These are phyloP conservation scores for Horisme vitalbata DNA, from an alignment of 2,888 invertebrate genomes.

Conservation along the genomic window DNA sequence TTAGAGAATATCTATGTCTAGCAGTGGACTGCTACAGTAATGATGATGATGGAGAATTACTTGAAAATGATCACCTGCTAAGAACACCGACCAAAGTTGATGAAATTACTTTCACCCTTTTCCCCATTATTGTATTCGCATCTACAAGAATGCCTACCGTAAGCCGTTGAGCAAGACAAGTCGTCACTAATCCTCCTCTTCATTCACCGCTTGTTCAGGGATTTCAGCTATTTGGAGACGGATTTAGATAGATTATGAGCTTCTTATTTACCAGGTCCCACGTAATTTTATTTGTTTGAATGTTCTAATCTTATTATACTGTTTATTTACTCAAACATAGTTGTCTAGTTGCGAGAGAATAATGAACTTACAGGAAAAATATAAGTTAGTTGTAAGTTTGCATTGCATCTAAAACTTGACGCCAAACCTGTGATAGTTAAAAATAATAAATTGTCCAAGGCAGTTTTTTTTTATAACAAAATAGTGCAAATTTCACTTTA, in stretches of 20 bases:
- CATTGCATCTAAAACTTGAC: no score
- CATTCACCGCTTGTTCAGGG: constrained; percentile 49
- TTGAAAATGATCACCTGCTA: no score
- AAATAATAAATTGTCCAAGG: no score
- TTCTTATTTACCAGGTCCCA: constrained; percentile 43
- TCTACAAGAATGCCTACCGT: constrained; percentile 39
- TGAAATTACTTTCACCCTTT: no score
- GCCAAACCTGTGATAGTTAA: no score
- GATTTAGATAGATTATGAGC: constrained; percentile 60
- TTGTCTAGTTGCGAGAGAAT: background rate
- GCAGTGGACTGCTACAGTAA: no score
- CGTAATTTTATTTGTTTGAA: constrained; percentile 24
- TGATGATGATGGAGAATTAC: no score
- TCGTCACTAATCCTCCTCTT: constrained; percentile 58
- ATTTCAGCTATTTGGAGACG: constrained; percentile 57
- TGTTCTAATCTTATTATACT: constrained; percentile 13
- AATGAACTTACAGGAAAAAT: no score
- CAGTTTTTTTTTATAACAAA: no score
- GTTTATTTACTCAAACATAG: background rate
- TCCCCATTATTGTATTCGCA: constrained; percentile 3
- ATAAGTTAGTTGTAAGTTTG: background rate
- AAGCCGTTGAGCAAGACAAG: constrained; percentile 67
- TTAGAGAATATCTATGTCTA: no score
- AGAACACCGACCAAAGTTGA: no score
- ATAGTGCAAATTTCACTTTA: no score